Evolutionary conservation across 2,113 vertebrate genomes (phyloP).

Genomic region (Chloebia gouldiae): DNA sequence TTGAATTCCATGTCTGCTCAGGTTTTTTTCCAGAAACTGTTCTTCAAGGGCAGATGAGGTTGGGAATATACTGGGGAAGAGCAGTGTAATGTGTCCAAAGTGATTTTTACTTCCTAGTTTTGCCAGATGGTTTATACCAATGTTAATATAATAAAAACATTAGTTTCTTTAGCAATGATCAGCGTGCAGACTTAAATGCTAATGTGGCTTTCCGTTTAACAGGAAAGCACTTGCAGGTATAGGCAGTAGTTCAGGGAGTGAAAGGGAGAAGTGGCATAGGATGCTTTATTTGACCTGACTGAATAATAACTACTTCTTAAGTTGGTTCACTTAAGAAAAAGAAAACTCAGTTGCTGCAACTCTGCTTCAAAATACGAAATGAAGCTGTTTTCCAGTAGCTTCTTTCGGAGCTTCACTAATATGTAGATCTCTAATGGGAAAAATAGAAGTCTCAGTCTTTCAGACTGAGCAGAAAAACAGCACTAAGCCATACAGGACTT

Average conservation of each 20-base stretch:
- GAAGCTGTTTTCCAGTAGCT: not conserved
- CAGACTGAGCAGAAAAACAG: not conserved
- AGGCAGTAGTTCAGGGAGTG: not conserved
- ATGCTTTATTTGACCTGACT: not conserved
- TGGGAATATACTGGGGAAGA: not conserved
- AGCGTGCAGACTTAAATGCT: not conserved
- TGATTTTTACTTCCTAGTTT: not conserved
- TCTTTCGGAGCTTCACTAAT: not conserved
- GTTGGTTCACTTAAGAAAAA: not conserved
- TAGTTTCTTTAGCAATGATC: not conserved
- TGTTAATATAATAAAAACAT: not conserved
- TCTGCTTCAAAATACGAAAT: not conserved
- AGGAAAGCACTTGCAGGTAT: not conserved
- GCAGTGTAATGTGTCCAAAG: not conserved
- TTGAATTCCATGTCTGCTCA: not conserved
- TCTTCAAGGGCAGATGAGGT: not conserved
- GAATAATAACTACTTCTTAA: not conserved
- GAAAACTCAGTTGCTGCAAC: not conserved
- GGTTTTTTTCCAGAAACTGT: not conserved
- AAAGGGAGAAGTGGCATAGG: not conserved
- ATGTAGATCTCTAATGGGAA: not conserved
- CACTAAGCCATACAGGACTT: not conserved
- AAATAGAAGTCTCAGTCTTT: not conserved
- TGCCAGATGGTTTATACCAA: not conserved
- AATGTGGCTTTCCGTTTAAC: not conserved